A percentile compares a stretch with the other conserved stretches of the same genome.
These are phyloP conservation scores for Euphonia xanthogaster DNA, from an alignment of 2,797 vertebrate species.

Conservation along the genomic window DNA sequence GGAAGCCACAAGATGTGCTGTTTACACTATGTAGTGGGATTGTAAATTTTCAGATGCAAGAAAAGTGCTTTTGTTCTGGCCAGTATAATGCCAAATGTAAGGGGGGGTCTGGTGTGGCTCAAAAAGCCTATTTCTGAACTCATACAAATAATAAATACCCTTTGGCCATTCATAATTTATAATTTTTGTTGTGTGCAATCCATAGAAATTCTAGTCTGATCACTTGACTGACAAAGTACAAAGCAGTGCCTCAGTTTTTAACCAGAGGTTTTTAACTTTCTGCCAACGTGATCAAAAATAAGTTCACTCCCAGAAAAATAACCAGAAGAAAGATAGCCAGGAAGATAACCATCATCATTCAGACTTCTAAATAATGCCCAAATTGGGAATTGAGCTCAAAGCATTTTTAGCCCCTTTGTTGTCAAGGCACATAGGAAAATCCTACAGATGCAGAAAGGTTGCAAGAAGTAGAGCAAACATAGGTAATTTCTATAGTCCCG, in stretches of 20 bases:
- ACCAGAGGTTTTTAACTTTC: not conserved
- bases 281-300: not conserved
- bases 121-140: not conserved
- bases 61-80: not conserved
- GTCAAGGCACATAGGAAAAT: not conserved
- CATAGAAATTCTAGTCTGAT: not conserved
- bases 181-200: not conserved
- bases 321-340: not conserved
- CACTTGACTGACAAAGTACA: not conserved
- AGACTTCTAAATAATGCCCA: constrained; percentile 1
- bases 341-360: not conserved
- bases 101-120: not conserved
- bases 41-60: not conserved
- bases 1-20: not conserved
- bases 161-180: not conserved
- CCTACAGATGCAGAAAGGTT: not conserved
- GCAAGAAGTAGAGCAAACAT: not conserved
- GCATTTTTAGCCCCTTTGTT: not conserved
- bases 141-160: not conserved
- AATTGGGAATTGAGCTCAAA: not conserved
- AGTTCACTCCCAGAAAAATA: constrained; percentile 2
- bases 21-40: not conserved
- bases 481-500: not conserved
- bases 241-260: not conserved
- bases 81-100: not conserved